Conservation (phyloP, 1,140 invertebrate species). For the Drosophila elegans region DNA sequence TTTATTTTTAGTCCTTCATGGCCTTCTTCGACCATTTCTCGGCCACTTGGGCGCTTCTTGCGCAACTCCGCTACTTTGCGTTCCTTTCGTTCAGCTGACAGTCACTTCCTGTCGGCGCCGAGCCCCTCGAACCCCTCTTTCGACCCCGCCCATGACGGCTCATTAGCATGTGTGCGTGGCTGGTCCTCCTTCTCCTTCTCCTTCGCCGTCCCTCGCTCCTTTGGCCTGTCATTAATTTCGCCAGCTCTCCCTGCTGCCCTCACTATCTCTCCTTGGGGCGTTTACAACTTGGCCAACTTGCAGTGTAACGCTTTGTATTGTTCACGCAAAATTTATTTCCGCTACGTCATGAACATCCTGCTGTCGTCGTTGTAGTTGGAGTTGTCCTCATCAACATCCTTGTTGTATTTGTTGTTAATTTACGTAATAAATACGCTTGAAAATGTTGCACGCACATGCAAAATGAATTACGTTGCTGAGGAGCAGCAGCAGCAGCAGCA, state of each 20-base stretch:
- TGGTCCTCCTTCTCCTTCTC: not conserved
- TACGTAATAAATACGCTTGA: slow-evolving; percentile 84
- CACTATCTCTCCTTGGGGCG: slow-evolving; percentile 9
- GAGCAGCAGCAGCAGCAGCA: slow-evolving; percentile 30
- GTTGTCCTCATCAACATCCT: slow-evolving; percentile 45
- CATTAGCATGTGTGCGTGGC: slow-evolving; percentile 75
- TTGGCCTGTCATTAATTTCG: slow-evolving; percentile 66
- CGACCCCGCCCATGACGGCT: slow-evolving; percentile 36
- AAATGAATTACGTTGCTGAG: slow-evolving; percentile 77
- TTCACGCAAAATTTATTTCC: slow-evolving; percentile 84
- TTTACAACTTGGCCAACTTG: slow-evolving; percentile 74
- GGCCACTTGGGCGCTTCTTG: slow-evolving; percentile 8
- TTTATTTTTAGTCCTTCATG: not conserved
- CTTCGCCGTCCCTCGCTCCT: not conserved
- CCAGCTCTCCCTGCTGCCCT: slow-evolving; percentile 20
- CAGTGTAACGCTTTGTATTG: slow-evolving; percentile 81
- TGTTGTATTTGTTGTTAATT: slow-evolving; percentile 76
- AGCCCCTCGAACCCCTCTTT: not conserved
- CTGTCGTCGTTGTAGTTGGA: slow-evolving; percentile 59
- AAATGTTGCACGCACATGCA: slow-evolving; percentile 82
- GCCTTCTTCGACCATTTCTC: slow-evolving; percentile 6
- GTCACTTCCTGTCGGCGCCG: slow-evolving; percentile 58
- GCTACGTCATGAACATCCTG: slow-evolving; percentile 81
- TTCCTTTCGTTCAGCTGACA: slow-evolving; percentile 53
- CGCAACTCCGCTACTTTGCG: slow-evolving; percentile 1